Conservation (phyloP, 2,113 vertebrate species). For the Pontoporia blainvillei region DNA sequence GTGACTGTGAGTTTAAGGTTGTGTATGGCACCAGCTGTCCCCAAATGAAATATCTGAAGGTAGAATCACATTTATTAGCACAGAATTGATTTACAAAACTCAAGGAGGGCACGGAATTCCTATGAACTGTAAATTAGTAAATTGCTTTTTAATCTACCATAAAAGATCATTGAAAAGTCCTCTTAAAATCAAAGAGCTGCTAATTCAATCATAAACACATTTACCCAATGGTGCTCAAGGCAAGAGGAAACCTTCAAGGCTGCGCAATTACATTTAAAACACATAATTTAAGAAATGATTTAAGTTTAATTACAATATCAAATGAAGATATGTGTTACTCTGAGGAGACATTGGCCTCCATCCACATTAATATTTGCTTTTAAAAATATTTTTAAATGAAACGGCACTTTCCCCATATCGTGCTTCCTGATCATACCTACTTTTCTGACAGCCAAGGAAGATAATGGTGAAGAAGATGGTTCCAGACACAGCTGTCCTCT, state of each 20-base stretch:
- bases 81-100: conserved; percentile 70
- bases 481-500: too few species aligned
- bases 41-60: conserved; percentile 38
- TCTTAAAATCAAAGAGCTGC: conserved; percentile 76
- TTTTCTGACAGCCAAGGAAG: not conserved
- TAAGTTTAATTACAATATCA: conserved; percentile 51
- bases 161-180: conserved; percentile 75
- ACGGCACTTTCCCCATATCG: not conserved
- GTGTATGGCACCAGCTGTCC: conserved; percentile 28
- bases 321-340: conserved; percentile 34
- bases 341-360: conserved; percentile 52
- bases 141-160: conserved; percentile 78
- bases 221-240: conserved; percentile 66
- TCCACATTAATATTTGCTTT: conserved; percentile 47
- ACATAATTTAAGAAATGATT: conserved; percentile 56
- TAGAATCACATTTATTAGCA: conserved; percentile 53
- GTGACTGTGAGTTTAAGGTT: conserved; percentile 24
- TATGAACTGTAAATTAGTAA: conserved; percentile 77
- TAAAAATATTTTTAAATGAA: conserved; percentile 26
- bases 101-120: conserved; percentile 58
- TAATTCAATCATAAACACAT: conserved; percentile 75
- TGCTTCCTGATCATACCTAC: not conserved
- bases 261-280: conserved; percentile 58
- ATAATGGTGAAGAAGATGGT: not conserved
- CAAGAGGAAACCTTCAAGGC: conserved; percentile 57